Evolutionary conservation across 2,797 vertebrate genomes (phyloP).

Genomic region (Valencia hispanica): DNA sequence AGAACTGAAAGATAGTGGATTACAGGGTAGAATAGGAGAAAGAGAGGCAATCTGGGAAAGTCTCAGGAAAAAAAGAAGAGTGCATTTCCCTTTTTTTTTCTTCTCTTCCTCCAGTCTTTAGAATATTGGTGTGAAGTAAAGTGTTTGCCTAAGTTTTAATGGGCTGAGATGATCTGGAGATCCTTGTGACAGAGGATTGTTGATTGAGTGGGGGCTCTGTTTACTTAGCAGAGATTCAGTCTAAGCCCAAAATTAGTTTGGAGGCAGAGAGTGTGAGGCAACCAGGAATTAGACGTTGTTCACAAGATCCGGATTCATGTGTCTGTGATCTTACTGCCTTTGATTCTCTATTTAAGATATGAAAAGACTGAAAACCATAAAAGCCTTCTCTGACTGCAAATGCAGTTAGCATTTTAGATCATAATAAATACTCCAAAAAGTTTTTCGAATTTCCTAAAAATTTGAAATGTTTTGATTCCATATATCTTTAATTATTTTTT

Average conservation of each 20-base stretch:
- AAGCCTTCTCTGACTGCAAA: conserved; percentile 8
- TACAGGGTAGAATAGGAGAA: conserved; percentile 84
- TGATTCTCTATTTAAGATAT: conserved; percentile 34
- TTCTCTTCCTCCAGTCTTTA: conserved; percentile 83
- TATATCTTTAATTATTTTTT: conserved; percentile 44
- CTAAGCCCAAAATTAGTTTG: conserved; percentile 87
- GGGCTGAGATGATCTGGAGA: conserved; percentile 92
- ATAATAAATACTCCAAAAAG: neutral
- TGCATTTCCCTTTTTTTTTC: conserved; percentile 68
- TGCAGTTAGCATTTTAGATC: conserved; percentile 25
- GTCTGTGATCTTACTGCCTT: conserved; percentile 63
- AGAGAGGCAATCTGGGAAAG: conserved; percentile 85
- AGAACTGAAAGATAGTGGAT: conserved; percentile 94
- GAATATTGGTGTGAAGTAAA: conserved; percentile 88
- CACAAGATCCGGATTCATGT: conserved; percentile 70
- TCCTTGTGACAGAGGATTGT: conserved; percentile 81
- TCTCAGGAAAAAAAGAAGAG: conserved; percentile 38
- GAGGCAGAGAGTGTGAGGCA: conserved; percentile 73
- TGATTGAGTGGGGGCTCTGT: conserved; percentile 82
- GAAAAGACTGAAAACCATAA: conserved; percentile 26
- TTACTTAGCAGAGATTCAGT: conserved; percentile 90
- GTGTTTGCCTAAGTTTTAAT: conserved; percentile 98
- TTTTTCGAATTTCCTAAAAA: neutral
- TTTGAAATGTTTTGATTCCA: conserved; percentile 50
- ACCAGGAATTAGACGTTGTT: conserved; percentile 74